Percentiles rank a stretch among this genome's conserved stretches.
Conservation (phyloP, 2,888 invertebrate species). For the Campoletis raptor region DNA sequence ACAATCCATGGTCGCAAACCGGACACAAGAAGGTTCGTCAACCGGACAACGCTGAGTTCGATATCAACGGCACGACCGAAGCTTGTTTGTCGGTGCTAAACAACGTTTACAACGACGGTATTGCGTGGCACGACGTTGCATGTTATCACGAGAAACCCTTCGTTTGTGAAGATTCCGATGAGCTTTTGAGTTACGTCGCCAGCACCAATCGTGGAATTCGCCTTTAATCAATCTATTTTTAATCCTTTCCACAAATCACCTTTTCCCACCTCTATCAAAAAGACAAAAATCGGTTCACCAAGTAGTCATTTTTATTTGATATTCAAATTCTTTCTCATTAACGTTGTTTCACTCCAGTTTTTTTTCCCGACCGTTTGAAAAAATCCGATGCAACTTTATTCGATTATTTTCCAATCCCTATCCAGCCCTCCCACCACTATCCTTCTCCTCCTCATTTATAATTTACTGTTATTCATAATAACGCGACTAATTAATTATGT, state of each 20-base stretch:
- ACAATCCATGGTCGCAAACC: constrained; percentile 96
- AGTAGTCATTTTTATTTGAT: not conserved
- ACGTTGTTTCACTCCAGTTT: not conserved
- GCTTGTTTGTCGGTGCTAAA: constrained; percentile 95
- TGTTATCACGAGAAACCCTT: constrained; percentile 97
- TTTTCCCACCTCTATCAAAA: not conserved
- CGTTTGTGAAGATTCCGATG: constrained; percentile 96
- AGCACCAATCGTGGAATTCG: constrained; percentile 94
- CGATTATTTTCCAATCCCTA: not conserved
- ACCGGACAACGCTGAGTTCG: constrained; percentile 96
- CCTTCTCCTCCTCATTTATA: constrained; percentile 71
- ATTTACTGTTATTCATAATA: constrained; percentile 74
- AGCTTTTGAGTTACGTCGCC: constrained; percentile 93
- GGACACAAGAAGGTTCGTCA: constrained; percentile 95
- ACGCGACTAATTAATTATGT: constrained; percentile 75
- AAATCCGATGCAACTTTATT: not conserved
- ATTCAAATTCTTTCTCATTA: not conserved
- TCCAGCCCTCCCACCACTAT: not conserved
- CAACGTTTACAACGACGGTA: constrained; percentile 97
- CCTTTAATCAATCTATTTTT: constrained; percentile 87
- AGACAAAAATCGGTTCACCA: not conserved
- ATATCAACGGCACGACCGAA: constrained; percentile 94
- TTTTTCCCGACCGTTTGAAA: not conserved
- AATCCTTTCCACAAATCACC: not conserved
- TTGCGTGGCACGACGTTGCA: constrained; percentile 97